Conservation (phyloP, 2,888 invertebrate species). For the Stenchaetothrips biformis region DNA sequence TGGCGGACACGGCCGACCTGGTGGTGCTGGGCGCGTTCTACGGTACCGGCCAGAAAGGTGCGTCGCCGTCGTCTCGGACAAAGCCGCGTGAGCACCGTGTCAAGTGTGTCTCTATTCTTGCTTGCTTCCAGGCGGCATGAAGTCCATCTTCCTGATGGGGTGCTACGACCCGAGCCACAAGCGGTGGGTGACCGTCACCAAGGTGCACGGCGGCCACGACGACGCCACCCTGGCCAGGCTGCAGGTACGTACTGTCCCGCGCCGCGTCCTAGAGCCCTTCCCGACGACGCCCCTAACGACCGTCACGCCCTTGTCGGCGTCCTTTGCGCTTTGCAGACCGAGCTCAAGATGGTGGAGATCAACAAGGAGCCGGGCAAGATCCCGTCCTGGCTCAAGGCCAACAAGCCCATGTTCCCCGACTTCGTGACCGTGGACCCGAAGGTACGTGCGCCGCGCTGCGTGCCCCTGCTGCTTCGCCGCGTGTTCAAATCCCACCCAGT, state of each 20-base stretch:
- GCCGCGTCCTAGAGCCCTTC: too few relatives aligned
- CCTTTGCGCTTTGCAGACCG: slow-evolving; percentile 42
- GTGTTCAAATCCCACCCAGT: neutral
- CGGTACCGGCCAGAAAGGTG: slow-evolving; percentile 52
- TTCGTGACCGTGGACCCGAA: slow-evolving; percentile 80
- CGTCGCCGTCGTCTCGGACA: neutral
- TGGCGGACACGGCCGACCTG: slow-evolving; percentile 93
- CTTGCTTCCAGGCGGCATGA: slow-evolving; percentile 45
- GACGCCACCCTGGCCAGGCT: slow-evolving; percentile 75
- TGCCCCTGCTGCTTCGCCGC: neutral
- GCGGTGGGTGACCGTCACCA: slow-evolving; percentile 87
- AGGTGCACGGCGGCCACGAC: slow-evolving; percentile 81
- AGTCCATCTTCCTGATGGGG: slow-evolving; percentile 93
- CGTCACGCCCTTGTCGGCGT: too few relatives aligned
- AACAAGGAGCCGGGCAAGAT: slow-evolving; percentile 64
- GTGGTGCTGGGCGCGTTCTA: slow-evolving; percentile 93
- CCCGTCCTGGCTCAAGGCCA: slow-evolving; percentile 78
- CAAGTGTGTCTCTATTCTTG: slow-evolving; percentile 9
- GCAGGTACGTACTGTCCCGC: slow-evolving; percentile 55
- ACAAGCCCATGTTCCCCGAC: slow-evolving; percentile 81
- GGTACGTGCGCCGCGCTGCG: slow-evolving; percentile 40
- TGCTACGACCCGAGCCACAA: slow-evolving; percentile 63
- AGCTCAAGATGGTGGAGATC: slow-evolving; percentile 74
- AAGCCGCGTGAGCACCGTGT: neutral
- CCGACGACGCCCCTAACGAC: too few relatives aligned